These are phyloP conservation scores for Micrasema minimum DNA, from an alignment of 1,140 invertebrate genomes.

Conservation along the genomic window DNA sequence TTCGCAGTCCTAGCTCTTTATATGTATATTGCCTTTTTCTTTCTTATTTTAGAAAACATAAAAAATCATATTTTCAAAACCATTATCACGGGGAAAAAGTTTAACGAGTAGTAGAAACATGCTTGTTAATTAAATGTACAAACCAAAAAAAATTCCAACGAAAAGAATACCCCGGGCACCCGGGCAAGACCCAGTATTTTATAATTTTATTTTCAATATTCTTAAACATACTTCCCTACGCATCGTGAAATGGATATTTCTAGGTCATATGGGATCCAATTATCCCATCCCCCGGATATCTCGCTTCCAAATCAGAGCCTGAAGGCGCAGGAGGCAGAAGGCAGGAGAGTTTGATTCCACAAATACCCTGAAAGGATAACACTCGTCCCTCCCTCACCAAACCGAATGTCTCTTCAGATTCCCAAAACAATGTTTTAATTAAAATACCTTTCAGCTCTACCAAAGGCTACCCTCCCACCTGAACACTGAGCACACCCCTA, in stretches of 20 bases:
- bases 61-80: too few species aligned
- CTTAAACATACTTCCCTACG: background rate
- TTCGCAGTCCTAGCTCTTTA: too few species aligned
- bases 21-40: too few species aligned
- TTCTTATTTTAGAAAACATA: too few species aligned
- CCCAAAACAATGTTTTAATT: constrained; percentile 38
- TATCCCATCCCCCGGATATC: background rate
- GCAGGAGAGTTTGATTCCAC: constrained; percentile 10
- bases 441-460: constrained; percentile 29
- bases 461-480: constrained; percentile 29
- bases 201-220: too few species aligned
- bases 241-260: background rate
- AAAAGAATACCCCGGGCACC: too few species aligned
- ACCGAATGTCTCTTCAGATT: constrained; percentile 26
- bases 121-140: too few species aligned
- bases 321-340: background rate
- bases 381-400: background rate
- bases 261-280: background rate
- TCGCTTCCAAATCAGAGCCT: background rate
- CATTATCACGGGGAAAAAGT: too few species aligned
- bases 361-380: constrained; percentile 2
- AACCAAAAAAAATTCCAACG: too few species aligned
- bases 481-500: constrained; percentile 11
- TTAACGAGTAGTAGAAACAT: too few species aligned
- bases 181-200: too few species aligned